Evolutionary conservation across 2,113 vertebrate genomes (phyloP).

Genomic region (Oryzias woworae): DNA sequence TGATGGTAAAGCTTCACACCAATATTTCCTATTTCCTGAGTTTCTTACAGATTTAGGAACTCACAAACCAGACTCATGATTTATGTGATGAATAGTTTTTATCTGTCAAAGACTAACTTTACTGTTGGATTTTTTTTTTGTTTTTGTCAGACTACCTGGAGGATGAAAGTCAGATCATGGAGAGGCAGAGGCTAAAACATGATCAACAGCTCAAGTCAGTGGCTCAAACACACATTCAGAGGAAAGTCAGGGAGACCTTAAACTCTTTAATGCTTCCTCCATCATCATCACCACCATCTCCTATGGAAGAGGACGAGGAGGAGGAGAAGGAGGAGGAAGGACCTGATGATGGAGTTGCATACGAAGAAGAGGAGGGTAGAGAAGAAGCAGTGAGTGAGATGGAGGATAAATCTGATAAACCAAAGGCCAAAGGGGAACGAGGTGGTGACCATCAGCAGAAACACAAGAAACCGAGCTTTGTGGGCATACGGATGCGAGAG

Average conservation of each 20-base stretch:
- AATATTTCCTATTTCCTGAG: neutral
- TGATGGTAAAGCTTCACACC: conserved; percentile 27
- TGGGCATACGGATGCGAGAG: conserved; percentile 59
- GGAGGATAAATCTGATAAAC: conserved; percentile 47
- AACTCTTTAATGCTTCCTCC: conserved; percentile 13
- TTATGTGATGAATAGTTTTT: no score
- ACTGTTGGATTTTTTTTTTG: neutral
- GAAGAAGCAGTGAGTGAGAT: conserved; percentile 26
- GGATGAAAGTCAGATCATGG: conserved; percentile 29
- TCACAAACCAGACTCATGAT: neutral
- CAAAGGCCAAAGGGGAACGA: conserved; percentile 18
- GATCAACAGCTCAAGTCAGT: conserved; percentile 6
- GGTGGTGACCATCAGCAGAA: neutral
- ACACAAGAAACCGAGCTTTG: conserved; percentile 65
- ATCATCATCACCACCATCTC: conserved; percentile 11
- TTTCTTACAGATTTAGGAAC: neutral
- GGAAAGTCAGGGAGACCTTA: conserved; percentile 41
- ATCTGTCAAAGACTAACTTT: no score
- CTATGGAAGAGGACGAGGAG: conserved; percentile 33
- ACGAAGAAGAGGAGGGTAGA: conserved; percentile 34
- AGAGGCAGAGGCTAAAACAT: conserved; percentile 52
- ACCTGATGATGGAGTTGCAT: conserved; percentile 34
- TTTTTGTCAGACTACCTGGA: conserved; percentile 58
- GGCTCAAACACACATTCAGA: neutral
- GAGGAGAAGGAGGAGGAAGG: conserved; percentile 48